Conservation (phyloP, 2,797 vertebrate genomes). For the Hoplostethus mediterraneus region DNA sequence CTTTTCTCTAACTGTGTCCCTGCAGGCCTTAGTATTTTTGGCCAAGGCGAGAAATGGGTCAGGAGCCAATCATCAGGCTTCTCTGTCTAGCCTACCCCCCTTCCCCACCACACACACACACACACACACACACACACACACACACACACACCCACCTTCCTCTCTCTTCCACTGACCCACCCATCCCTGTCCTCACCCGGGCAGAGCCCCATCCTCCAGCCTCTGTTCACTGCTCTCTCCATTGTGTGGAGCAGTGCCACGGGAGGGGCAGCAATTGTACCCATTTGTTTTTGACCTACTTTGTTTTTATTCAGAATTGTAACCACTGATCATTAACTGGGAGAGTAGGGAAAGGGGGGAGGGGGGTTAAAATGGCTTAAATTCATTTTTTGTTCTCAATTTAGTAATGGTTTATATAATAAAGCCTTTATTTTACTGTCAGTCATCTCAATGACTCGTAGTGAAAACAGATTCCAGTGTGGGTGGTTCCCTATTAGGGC, state of each 20-base stretch:
- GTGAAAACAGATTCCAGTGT: slow-evolving; percentile 16
- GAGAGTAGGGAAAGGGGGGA: background rate
- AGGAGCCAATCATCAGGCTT: slow-evolving; percentile 49
- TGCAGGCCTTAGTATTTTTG: slow-evolving; percentile 38
- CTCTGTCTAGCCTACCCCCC: slow-evolving; percentile 12
- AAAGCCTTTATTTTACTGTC: slow-evolving; percentile 3
- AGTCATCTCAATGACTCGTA: background rate
- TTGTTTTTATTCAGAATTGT: slow-evolving; percentile 32
- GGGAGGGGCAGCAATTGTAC: slow-evolving; percentile 1
- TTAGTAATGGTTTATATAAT: slow-evolving; percentile 6
- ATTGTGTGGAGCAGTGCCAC: slow-evolving; percentile 10
- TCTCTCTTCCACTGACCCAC: slow-evolving; percentile 24
- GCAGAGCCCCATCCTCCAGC: background rate
- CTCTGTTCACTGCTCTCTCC: slow-evolving; percentile 2
- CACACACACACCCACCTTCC: no score
- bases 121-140: no score
- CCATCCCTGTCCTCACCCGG: slow-evolving; percentile 13
- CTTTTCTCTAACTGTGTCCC: slow-evolving; percentile 18
- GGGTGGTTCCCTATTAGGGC: slow-evolving; percentile 17
- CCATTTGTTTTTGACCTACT: slow-evolving; percentile 47
- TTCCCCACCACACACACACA: no score
- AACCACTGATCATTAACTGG: slow-evolving; percentile 22
- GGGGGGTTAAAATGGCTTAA: background rate
- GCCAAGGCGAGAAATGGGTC: slow-evolving; percentile 67
- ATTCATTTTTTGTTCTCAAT: background rate